Base-by-base conservation (phyloP, 1,140 invertebrate genomes). In the Drosophila sturtevanti region DNA sequence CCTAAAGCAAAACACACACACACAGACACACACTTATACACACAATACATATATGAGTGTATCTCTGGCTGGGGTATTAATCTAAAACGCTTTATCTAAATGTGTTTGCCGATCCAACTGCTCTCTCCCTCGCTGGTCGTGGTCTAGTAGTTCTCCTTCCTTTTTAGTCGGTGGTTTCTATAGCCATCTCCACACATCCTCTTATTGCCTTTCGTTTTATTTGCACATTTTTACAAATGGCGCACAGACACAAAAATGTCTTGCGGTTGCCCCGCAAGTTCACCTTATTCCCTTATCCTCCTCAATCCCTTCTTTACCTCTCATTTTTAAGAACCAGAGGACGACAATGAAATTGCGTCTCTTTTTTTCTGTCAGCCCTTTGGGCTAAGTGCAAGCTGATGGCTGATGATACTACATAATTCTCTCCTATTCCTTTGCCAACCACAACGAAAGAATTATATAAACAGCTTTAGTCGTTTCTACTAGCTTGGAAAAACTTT, bases 41-140 rank as follows among this genome's bases (percentile, higher is more conserved):
- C 52, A 56, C 73, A 87, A n/a, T n/a, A n/a, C n/a, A n/a, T n/a
- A n/a, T n/a, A n/a, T n/a, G n/a, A n/a, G n/a, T n/a, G n/a, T n/a
- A n/a, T n/a, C n/a, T 63, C 79, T 79, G 79, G 80, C 54, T 63
- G 62, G 58, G 37, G 76, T 58, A 79, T 79, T 87, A 79, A 87
- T 89, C 82, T 89, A 82, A 87, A 87, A 77, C 82, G 82, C 84
- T 87, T 86, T 87, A 87, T 87, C 84, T 87, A 87, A 87, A 87
- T 87, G 82, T 82, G 60, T 75, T 81, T 78, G 73, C 59, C 67
- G 44, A 67, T 62, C 55, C 63, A 61, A 74, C 63, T 41, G 70
- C 63, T 56, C 72, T 68, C 54, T 11, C 54, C 12, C 24, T 27
- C 62, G 4, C 35, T 68, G 65, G 77, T 56, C 66, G 41, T 66